Conservation (phyloP, 2,888 invertebrate species). For the Lasioglossum villosulum region DNA sequence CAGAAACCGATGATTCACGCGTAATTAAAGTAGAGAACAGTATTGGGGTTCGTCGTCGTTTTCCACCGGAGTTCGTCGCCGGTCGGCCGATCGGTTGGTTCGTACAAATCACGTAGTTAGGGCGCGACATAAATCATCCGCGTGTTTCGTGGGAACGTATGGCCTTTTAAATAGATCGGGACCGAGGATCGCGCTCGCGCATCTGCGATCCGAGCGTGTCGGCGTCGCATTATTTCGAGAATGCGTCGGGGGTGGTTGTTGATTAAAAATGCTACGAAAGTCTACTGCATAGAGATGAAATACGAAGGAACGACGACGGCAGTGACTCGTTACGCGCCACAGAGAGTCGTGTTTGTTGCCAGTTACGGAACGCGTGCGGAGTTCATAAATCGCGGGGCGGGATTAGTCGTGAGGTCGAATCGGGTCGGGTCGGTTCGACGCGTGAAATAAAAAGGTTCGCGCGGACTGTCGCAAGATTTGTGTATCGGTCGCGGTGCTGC, state of each 20-base stretch:
- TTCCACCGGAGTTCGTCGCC: constrained; percentile 15
- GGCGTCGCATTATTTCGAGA: constrained; percentile 1
- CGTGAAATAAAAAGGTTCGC: neutral
- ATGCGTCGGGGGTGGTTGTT: neutral
- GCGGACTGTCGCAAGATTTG: constrained; percentile 4
- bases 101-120: constrained; percentile 51
- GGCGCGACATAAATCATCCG: constrained; percentile 62
- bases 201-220: constrained; percentile 27
- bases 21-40: constrained; percentile 46
- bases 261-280: constrained; percentile 33
- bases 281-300: neutral
- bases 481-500: neutral
- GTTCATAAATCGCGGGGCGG: constrained; percentile 22
- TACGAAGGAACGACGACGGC: neutral
- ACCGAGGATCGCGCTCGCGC: constrained; percentile 29
- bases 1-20: constrained; percentile 51
- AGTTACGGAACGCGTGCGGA: neutral
- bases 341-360: neutral
- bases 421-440: neutral
- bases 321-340: constrained; percentile 9
- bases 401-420: neutral
- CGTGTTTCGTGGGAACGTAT: constrained; percentile 53
- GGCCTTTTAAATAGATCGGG: constrained; percentile 66
- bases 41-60: constrained; percentile 36
- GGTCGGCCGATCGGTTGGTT: neutral